phyloP scores from a whole-genome alignment of 2,888 invertebrate species.

The Tryphoninae sp. region DNA sequence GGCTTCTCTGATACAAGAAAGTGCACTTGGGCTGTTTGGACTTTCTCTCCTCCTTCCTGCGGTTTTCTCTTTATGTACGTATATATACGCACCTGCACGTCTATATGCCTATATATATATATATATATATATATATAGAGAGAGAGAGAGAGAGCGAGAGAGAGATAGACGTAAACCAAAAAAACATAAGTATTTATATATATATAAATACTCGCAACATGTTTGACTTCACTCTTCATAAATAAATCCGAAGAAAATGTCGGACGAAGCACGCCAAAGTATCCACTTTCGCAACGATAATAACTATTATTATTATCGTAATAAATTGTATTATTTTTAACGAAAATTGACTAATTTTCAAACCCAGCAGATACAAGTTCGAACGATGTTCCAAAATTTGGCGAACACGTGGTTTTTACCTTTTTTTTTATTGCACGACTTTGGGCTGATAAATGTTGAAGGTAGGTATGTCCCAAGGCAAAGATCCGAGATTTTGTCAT shows the following conservation, averaged over 20 bases:
- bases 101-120: neutral
- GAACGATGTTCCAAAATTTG: no score
- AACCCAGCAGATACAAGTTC: no score
- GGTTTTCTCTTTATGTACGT: neutral
- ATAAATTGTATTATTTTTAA: neutral
- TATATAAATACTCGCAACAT: neutral
- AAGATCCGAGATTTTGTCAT: no score
- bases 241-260: constrained; percentile 27
- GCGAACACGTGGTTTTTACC: no score
- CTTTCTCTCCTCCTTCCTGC: constrained; percentile 20
- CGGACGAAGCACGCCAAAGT: neutral
- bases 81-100: no score
- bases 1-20: constrained; percentile 47
- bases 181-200: neutral
- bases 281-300: no score
- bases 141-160: neutral
- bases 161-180: neutral
- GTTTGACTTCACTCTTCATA: neutral
- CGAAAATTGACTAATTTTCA: neutral
- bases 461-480: no score
- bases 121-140: neutral
- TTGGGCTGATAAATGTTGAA: no score
- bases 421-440: no score
- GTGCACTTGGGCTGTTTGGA: constrained; percentile 54
- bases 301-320: no score